A percentile compares a stretch with the other conserved stretches of the same genome.
phyloP scores from a whole-genome alignment of 2,888 invertebrate genomes.

The Mallateleia sp. region DNA sequence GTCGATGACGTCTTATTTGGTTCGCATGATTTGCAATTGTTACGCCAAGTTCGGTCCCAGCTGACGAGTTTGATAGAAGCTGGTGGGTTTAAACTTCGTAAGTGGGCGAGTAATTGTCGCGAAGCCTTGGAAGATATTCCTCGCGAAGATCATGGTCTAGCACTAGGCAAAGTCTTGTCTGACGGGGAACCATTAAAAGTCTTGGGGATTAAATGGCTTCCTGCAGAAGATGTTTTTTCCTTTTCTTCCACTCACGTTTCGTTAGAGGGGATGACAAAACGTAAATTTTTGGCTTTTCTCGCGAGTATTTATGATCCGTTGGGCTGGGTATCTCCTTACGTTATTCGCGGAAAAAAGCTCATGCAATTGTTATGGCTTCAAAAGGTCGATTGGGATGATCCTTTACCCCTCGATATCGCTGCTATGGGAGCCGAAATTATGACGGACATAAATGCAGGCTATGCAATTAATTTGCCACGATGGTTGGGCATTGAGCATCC shows the following conservation, averaged over 20 bases:
- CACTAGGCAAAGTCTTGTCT: neutral
- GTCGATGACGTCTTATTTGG: too few relatives aligned
- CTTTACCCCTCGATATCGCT: too few relatives aligned
- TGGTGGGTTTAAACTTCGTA: neutral
- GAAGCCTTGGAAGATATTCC: neutral
- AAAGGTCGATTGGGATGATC: too few relatives aligned
- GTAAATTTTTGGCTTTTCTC: neutral
- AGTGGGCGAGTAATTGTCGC: slow-evolving; percentile 20
- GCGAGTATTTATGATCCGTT: neutral
- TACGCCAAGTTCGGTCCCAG: too few relatives aligned
- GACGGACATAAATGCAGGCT: too few relatives aligned
- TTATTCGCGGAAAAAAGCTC: too few relatives aligned
- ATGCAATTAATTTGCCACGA: too few relatives aligned
- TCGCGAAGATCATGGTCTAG: slow-evolving; percentile 2
- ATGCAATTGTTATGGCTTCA: too few relatives aligned
- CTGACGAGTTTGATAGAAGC: too few relatives aligned
- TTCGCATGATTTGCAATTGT: too few relatives aligned
- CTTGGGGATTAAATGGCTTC: slow-evolving; percentile 3
- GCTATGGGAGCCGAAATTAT: too few relatives aligned
- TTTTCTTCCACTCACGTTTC: neutral
- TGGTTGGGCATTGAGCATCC: too few relatives aligned
- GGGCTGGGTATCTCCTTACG: neutral
- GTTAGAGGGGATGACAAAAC: neutral
- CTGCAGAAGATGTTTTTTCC: neutral
- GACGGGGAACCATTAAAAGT: slow-evolving; percentile 7